Evolutionary conservation across 2,888 invertebrate species (phyloP), one percentile per base, ranked within the genome.

Genomic region (Marasmarcha lunaedactyla): DNA sequence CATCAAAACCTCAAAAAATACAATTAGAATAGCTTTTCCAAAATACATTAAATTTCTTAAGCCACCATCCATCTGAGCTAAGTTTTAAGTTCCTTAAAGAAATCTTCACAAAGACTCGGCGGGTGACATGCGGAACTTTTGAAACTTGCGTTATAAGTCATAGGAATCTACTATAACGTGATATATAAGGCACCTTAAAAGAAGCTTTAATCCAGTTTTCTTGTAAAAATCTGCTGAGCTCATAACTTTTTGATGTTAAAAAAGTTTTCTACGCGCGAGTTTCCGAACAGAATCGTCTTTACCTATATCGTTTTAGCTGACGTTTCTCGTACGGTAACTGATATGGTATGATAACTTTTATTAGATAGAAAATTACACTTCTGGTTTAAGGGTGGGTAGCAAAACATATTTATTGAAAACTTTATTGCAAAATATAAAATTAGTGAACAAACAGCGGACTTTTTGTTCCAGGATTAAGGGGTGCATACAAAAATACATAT

Each of bases 131-230:
- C 71, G 60, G 59, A 79, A 78, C 62, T 78, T 77, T 54, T 50
- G 45, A 49, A 74, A 78, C 66, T 79, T 74, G 59, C 59, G 70
- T 77, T 71, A 77, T 77, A 78, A 78, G 78, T 79, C 78, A 79
- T 71, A 64, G 57, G 61, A 70, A 68, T 65, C 63, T 60, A 67
- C 58, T 63, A 61, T 70, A 59, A 72, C 70, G 63, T 71, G 69
- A 71, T 72, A 73, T 78, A 74, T 73, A 68, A 65, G 59, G 64
- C 69, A 65, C 65, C 64, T 65, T 56, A 68, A 70, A 67, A 63
- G 59, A 73, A 69, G 71, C 71, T 71, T 76, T 78, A 79, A 79
- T 79, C 77, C 70, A 71, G 66, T 77, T 76, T 72, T 64, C 64
- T 59, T 70, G 67, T 72, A 71, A 71, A 71, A 74, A 70, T 59